These are phyloP conservation scores for Chrysotoxum bicinctum DNA, from an alignment of 2,888 invertebrate species.

Conservation along the genomic window DNA sequence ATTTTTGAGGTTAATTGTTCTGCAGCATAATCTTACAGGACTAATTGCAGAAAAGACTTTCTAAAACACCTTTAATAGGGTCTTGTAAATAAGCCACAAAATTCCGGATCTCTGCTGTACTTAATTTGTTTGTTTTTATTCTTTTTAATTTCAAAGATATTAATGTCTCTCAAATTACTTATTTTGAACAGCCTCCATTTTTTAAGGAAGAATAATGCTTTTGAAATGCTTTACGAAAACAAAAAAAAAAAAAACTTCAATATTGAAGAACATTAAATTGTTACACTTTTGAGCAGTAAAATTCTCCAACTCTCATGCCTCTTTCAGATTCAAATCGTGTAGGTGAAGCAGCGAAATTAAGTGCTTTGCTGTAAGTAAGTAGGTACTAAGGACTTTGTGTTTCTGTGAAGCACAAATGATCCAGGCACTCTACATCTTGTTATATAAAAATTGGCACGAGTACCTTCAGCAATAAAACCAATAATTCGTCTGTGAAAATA, in stretches of 20 bases:
- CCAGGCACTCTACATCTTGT: not conserved
- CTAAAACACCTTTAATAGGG: too few relatives aligned
- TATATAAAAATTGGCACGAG: not conserved
- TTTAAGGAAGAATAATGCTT: too few relatives aligned
- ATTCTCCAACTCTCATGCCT: not conserved
- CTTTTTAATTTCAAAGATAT: too few relatives aligned
- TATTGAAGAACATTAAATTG: not conserved
- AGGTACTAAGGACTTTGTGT: not conserved
- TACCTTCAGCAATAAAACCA: not conserved
- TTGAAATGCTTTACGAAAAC: not conserved
- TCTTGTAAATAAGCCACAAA: too few relatives aligned
- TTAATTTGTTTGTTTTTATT: too few relatives aligned
- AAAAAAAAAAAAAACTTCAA: not conserved
- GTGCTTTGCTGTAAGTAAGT: not conserved
- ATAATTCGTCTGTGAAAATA: conserved; percentile 10
- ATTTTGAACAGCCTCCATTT: too few relatives aligned
- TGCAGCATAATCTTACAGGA: too few relatives aligned
- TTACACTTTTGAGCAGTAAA: not conserved
- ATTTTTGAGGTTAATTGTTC: too few relatives aligned
- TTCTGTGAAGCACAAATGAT: not conserved
- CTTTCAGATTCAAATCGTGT: not conserved
- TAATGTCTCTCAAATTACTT: too few relatives aligned
- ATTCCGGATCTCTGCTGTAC: too few relatives aligned
- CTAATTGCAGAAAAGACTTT: too few relatives aligned
- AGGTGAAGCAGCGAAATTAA: not conserved